Evolutionary conservation across 2,113 vertebrate species (phyloP), one percentile per base, ranked within the genome.

Genomic region (Merops nubicus): DNA sequence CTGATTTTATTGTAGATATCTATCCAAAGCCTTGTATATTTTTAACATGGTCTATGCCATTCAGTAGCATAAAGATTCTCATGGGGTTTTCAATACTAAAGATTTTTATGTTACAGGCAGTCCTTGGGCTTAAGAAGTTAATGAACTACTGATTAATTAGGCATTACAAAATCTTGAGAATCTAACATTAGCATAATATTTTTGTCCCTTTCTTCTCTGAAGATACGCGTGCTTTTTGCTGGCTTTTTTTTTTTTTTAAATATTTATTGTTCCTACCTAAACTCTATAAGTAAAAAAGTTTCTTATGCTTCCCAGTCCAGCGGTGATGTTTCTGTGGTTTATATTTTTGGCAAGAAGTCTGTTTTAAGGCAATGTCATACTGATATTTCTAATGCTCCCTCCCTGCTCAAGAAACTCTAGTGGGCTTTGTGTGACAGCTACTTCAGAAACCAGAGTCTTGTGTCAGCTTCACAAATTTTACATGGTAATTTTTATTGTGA

Each of bases 391-490:
- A 57, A 74, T 79, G 91, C 91, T 92, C 21, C 7, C 84, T 84
- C 33, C 43, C 34, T 68, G 26, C 25, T 72, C 14, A 56, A 84
- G 53, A n/a, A 80, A 23, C 12, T 60, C 21, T 5, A n/a, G 26
- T 26, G 31, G n/a, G 91, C 51, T 64, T 88, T 85, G 25, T 53
- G 43, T 56, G 53, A 40, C 67, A 80, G 29, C 72, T 69, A 21
- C 29, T 79, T 93, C 56, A 85, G 65, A 78, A 81, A 51, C 25
- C 36, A 40, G 31, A 70, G 19, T 57, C 57, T 62, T 60, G 26
- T 76, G 68, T 65, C 64, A 79, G 62, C 75, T 62, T 93, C 74
- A 73, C 59, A 74, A 54, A 95, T 93, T 94, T 91, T 45, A 53
- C 26, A 53, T n/a, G 73, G 51, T 73, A 90, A 93, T 89, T 91